These are phyloP conservation scores for Melozone crissalis DNA, from an alignment of 2,113 vertebrate species.

Conservation along the genomic window DNA sequence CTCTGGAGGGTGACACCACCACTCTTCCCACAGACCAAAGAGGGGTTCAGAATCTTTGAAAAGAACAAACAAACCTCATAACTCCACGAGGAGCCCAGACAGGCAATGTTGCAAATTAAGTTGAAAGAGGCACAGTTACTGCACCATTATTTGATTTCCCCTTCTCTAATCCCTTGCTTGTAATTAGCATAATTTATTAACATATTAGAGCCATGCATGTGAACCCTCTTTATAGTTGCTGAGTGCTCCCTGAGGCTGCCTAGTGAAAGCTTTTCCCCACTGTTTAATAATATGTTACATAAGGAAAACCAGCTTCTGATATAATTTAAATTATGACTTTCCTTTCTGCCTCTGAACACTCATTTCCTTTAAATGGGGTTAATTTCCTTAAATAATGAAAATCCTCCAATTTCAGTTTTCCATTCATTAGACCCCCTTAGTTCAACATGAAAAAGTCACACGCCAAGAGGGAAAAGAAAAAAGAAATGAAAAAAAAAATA, in stretches of 20 bases:
- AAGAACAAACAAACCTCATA: slow-evolving; percentile 38
- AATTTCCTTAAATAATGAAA: slow-evolving; percentile 70
- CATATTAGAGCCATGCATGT: slow-evolving; percentile 31
- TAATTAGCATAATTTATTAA: slow-evolving; percentile 62
- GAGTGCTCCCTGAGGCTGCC: slow-evolving; percentile 58
- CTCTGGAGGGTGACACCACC: not conserved
- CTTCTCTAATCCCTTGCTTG: slow-evolving; percentile 48
- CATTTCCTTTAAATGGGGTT: slow-evolving; percentile 61
- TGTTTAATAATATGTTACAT: slow-evolving; percentile 62
- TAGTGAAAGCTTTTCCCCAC: slow-evolving; percentile 26
- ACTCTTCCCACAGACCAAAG: not conserved
- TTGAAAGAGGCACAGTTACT: slow-evolving; percentile 51
- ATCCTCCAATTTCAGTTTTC: slow-evolving; percentile 51
- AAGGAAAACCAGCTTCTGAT: slow-evolving; percentile 58
- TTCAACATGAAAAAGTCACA: slow-evolving; percentile 59
- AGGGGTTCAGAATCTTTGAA: slow-evolving; percentile 22
- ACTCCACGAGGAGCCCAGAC: slow-evolving; percentile 42
- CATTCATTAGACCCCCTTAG: slow-evolving; percentile 51
- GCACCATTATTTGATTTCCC: slow-evolving; percentile 59
- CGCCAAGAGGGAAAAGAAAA: not conserved
- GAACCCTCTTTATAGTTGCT: slow-evolving; percentile 55
- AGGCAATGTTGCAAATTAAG: slow-evolving; percentile 61
- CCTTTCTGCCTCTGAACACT: slow-evolving; percentile 65
- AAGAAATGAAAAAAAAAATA: not conserved
- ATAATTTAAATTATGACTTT: slow-evolving; percentile 75